Evolutionary conservation across 2,797 vertebrate genomes (phyloP).

Genomic region (Hoplostethus atlanticus): DNA sequence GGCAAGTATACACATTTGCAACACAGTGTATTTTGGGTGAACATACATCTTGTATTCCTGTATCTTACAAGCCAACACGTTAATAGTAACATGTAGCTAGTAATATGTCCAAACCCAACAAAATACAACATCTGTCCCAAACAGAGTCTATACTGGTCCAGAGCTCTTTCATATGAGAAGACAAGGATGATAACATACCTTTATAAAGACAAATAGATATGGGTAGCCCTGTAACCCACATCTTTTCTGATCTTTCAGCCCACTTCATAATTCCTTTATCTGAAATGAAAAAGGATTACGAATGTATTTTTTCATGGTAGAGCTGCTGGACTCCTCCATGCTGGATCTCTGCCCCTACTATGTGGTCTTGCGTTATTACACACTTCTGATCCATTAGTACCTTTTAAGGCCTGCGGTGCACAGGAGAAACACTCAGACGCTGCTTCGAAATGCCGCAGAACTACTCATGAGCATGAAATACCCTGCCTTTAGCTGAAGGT

Average conservation of each 20-base stretch:
- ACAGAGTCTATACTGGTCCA: no score
- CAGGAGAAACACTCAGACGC: conserved; percentile 61
- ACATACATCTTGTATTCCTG: no score
- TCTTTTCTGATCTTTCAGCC: background rate
- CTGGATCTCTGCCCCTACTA: conserved; percentile 80
- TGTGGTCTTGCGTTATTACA: conserved; percentile 85
- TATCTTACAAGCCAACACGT: no score
- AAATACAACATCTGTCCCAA: no score
- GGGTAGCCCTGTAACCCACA: no score
- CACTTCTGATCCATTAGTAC: conserved; percentile 89
- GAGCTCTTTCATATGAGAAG: background rate
- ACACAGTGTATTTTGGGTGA: no score
- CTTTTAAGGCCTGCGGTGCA: conserved; percentile 80
- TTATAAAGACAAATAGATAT: background rate
- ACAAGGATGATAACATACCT: background rate
- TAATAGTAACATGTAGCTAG: no score
- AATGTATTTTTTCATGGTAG: conserved; percentile 5
- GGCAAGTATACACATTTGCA: no score
- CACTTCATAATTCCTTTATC: background rate
- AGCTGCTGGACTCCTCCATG: conserved; percentile 75
- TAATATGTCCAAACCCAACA: no score
- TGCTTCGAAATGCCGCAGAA: conserved; percentile 54
- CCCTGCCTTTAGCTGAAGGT: background rate
- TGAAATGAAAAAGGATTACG: background rate
- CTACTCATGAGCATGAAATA: background rate